phyloP scores from a whole-genome alignment of 2,888 invertebrate species.

The Antheraea assamensis region DNA sequence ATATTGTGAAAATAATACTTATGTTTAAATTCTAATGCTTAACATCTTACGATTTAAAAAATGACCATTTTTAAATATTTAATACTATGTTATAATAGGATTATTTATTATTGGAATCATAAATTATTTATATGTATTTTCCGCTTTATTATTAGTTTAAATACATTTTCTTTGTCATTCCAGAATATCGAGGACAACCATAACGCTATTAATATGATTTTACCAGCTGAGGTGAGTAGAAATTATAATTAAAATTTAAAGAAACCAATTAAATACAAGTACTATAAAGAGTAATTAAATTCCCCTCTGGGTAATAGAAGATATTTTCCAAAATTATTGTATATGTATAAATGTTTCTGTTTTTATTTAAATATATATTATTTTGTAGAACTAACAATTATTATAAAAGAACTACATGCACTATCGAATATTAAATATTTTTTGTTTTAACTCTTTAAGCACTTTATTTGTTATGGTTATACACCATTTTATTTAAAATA shows the following conservation, averaged over 20 bases:
- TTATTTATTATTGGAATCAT: neutral
- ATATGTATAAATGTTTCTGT: neutral
- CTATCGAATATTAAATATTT: no score
- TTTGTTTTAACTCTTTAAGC: no score
- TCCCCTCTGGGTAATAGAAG: no score
- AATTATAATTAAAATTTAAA: neutral
- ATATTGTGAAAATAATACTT: no score
- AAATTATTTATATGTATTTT: neutral
- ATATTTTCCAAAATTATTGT: no score
- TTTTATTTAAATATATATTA: no score
- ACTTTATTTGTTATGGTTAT: no score
- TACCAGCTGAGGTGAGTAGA: conserved; percentile 11
- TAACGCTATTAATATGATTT: neutral
- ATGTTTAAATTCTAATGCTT: no score
- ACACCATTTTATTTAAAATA: no score
- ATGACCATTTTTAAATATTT: neutral
- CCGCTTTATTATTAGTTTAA: neutral
- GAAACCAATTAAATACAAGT: neutral
- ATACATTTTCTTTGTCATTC: neutral
- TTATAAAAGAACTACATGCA: no score
- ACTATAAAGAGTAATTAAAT: neutral
- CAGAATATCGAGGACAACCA: neutral
- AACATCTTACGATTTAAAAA: no score
- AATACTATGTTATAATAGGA: neutral
- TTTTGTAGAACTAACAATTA: no score